Evolutionary conservation across 2,113 vertebrate species (phyloP).

Genomic region (Carassius carassius): DNA sequence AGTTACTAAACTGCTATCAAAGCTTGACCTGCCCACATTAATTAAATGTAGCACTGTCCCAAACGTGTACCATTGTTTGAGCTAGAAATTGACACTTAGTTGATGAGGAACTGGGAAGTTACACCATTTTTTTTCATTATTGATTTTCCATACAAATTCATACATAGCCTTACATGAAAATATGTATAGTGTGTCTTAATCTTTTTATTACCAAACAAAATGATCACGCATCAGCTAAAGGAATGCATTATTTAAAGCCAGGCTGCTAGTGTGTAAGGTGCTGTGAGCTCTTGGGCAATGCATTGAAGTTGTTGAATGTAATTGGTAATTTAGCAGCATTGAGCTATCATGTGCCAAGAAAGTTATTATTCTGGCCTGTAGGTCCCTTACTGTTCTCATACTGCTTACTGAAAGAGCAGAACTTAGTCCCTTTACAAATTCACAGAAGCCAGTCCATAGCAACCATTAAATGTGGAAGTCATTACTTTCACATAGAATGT

Average conservation of each 20-base stretch:
- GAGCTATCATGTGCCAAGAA: constrained; percentile 60
- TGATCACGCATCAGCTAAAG: not conserved
- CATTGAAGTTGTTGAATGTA: constrained; percentile 70
- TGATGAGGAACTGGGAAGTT: not conserved
- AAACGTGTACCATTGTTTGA: not conserved
- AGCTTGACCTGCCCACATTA: too few species aligned
- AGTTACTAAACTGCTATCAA: not conserved
- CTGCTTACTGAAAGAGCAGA: not conserved
- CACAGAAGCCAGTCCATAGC: not conserved
- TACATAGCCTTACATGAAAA: not conserved
- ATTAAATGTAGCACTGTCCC: not conserved
- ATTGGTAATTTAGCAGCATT: constrained; percentile 73
- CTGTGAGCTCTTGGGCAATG: constrained; percentile 58
- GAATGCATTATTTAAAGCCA: constrained; percentile 23
- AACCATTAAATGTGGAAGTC: not conserved
- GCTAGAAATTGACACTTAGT: not conserved
- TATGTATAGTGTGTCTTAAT: not conserved
- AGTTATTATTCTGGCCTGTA: constrained; percentile 26
- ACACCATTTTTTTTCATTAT: not conserved
- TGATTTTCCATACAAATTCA: not conserved
- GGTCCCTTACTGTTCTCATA: constrained; percentile 4
- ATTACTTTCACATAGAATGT: not conserved
- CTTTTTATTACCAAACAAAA: not conserved
- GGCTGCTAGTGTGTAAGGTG: constrained; percentile 15
- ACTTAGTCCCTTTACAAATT: not conserved